Base-by-base conservation (phyloP, 2,797 vertebrate species). In the Coccyzus lansbergi region DNA sequence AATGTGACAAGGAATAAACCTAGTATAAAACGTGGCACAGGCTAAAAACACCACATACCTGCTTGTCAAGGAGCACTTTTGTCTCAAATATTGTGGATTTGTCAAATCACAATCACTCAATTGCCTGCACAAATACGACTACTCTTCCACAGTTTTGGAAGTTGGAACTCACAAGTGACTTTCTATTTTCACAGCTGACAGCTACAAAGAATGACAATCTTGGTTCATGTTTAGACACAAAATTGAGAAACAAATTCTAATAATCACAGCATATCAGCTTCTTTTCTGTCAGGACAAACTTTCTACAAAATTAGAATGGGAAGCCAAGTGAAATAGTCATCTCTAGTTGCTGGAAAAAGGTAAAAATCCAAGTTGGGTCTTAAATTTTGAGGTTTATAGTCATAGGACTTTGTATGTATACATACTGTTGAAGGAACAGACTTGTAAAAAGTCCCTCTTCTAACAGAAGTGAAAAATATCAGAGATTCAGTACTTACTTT, bases 271-370 rank as follows among this genome's bases (percentile, higher is more conserved):
- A 87, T 62, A 80, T 21, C 34, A 83, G 53, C 34, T 77, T 75
- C n/a, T 83, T 89, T 95, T 56, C 78, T 83, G 68, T 53, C 3
- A 4, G 33, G 33, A 87, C 58, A 82, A 89, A 33, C 40, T 67
- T 89, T 56, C 36, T 77, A 52, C 24, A 85, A 72, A 93, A 74
- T 58, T 70, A 68, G 33, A 91, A 70, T 31, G 48, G n/a, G 22
- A 75, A 92, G 68, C 58, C 76, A 94, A 93, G 42, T 64, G 83
- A 81, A 94, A 93, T 31, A 93, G 60, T 53, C 8, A 82, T 52
- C 10, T 86, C 71, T 24, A 83, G 68, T 31, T 64, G 34, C 7
- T 70, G 53, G 46, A 80, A 88, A 62, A 74, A 76, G 42, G 33
- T 36, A 60, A 88, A 91, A 90, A 82, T 48, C 6, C 22, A 78